phyloP scores from a whole-genome alignment of 2,888 invertebrate species.

The Pristionchus fissidentatus region DNA sequence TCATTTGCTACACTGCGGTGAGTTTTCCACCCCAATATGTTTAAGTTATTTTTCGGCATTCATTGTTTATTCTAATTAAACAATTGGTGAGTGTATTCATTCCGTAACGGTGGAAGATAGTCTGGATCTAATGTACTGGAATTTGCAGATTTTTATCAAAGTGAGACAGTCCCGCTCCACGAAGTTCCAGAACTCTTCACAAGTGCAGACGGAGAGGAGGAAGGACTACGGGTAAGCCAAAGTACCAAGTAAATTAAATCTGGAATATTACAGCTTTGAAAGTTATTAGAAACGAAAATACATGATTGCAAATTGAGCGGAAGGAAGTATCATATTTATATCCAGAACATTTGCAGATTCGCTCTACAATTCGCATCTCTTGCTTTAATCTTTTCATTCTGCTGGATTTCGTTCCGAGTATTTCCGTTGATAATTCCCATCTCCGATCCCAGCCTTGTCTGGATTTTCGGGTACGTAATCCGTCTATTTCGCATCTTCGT shows the following conservation, averaged over 20 bases:
- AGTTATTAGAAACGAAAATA: too few species aligned
- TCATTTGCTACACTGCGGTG: neutral
- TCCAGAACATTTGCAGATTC: neutral
- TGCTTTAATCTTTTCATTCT: neutral
- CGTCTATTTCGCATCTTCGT: too few species aligned
- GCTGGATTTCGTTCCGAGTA: neutral
- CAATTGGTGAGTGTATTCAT: too few species aligned
- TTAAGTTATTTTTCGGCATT: neutral
- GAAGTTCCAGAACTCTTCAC: neutral
- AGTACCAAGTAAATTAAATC: too few species aligned
- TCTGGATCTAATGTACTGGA: neutral
- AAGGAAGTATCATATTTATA: too few species aligned
- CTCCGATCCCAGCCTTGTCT: slow-evolving; percentile 1
- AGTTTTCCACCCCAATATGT: too few species aligned
- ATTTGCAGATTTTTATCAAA: neutral
- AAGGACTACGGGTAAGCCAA: neutral
- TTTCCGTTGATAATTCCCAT: neutral
- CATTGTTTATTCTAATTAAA: too few species aligned
- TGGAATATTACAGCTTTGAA: too few species aligned
- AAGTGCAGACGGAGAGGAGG: neutral
- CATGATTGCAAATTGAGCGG: too few species aligned
- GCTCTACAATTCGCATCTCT: neutral
- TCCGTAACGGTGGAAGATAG: too few species aligned
- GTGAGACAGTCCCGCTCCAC: too few species aligned
- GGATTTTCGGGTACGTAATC: neutral